Base-by-base conservation (phyloP, 2,113 vertebrate species). In the Macrotis lagotis region DNA sequence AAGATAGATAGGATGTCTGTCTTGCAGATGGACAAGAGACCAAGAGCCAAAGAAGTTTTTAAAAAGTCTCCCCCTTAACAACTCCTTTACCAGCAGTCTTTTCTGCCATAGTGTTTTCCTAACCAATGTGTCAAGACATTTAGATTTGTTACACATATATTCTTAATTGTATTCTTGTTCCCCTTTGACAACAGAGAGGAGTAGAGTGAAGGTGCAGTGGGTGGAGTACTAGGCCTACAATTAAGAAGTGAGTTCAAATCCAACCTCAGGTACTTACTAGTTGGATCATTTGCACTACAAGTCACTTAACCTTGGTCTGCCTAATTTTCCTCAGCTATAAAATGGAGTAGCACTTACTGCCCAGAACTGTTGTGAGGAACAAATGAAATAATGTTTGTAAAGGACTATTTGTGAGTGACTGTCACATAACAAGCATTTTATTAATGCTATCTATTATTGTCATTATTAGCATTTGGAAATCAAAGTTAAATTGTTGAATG, bases 11-110 rank as follows among this genome's bases (percentile, higher is more conserved):
- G 16, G 37, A 74, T n/a, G 66, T n/a, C 66, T n/a, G 94, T 96
- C 96, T 93, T 97, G 66, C 28, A 92, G 52, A 92, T 93, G 51
- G 66, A 44, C 19, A 74, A 95, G 50, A 95, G 94, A 92, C 5
- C 55, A 26, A 95, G 37, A 47, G 89, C 92, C 26, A 93, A 37
- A 96, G 91, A 94, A 89, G 91, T 92, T 88, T n/a, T n/a, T 88
- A 28, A 37, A n/a, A 90, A 28, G n/a, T 55, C 48, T 47, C 55
- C 28, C 44, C 59, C 25, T 59, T 6, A 94, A 22, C 53, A 52
- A 51, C n/a, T 91, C 26, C 93, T 74, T 93, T 90, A 91, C 48
- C 22, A 90, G 31, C 44, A 44, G 44, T 74, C 19, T 74, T 44
- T 22, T n/a, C 16, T 44, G 14, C 66, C 14, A n/a, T 19, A 95